These are phyloP conservation scores for Calameuta pallipes DNA, from an alignment of 2,888 invertebrate genomes.

Conservation along the genomic window DNA sequence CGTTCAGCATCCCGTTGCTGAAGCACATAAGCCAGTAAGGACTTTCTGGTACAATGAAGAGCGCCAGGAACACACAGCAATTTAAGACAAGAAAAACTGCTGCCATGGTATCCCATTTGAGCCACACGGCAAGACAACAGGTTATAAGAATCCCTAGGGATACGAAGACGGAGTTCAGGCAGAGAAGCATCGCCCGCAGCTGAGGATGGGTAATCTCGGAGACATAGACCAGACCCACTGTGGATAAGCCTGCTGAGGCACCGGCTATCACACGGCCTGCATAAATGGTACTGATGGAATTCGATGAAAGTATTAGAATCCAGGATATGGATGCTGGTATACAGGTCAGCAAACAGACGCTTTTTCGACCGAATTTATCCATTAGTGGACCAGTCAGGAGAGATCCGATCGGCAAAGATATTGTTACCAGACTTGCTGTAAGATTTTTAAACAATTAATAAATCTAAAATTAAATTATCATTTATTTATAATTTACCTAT, in stretches of 20 bases:
- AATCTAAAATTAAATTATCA: neutral
- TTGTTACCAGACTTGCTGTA: conserved; percentile 70
- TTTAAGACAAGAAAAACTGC: conserved; percentile 64
- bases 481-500: conserved; percentile 66
- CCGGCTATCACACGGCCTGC: conserved; percentile 69
- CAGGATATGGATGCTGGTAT: conserved; percentile 68
- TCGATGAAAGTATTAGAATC: conserved; percentile 66
- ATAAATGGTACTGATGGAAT: conserved; percentile 66
- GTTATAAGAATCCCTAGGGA: conserved; percentile 71
- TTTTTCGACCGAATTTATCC: conserved; percentile 70
- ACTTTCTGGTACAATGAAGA: conserved; percentile 69
- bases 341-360: conserved; percentile 64
- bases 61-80: conserved; percentile 53
- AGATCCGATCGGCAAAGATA: conserved; percentile 70
- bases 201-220: conserved; percentile 71
- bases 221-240: conserved; percentile 70
- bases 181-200: conserved; percentile 69
- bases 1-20: conserved; percentile 47
- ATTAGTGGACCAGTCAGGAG: conserved; percentile 69
- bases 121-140: conserved; percentile 67
- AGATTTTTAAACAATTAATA: conserved; percentile 22
- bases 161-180: conserved; percentile 71
- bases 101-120: conserved; percentile 69
- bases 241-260: conserved; percentile 69
- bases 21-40: conserved; percentile 71